phyloP scores from a whole-genome alignment of 2,797 vertebrate genomes.

The Acanthis flammea region DNA sequence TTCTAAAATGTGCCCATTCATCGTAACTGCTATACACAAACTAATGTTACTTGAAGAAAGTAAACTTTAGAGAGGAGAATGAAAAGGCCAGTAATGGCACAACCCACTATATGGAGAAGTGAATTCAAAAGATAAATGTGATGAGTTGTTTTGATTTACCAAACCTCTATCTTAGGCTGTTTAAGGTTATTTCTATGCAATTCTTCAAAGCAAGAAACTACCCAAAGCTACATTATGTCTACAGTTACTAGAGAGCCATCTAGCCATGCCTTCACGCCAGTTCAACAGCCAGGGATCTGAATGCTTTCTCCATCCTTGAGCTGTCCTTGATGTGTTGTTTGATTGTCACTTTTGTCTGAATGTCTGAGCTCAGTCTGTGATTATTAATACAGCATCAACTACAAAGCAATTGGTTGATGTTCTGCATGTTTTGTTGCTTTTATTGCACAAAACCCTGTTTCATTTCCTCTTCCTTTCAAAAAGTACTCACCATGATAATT shows the following conservation, averaged over 20 bases:
- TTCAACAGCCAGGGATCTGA: slow-evolving; percentile 50
- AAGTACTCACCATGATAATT: slow-evolving; percentile 53
- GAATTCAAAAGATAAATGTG: slow-evolving; percentile 59
- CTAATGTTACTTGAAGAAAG: slow-evolving; percentile 66
- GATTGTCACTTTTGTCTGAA: slow-evolving; percentile 68
- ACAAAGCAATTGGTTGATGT: slow-evolving; percentile 33
- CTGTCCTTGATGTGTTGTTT: slow-evolving; percentile 16
- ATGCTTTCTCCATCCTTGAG: slow-evolving; percentile 9
- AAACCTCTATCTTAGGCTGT: slow-evolving; percentile 70
- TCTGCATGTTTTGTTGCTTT: slow-evolving; percentile 50
- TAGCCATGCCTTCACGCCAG: slow-evolving; percentile 67
- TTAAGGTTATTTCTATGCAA: slow-evolving; percentile 70
- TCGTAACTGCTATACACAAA: slow-evolving; percentile 71
- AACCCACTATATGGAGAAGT: slow-evolving; percentile 52
- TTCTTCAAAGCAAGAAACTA: slow-evolving; percentile 81
- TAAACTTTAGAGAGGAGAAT: slow-evolving; percentile 66
- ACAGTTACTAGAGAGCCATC: slow-evolving; percentile 65
- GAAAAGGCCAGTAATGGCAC: slow-evolving; percentile 54
- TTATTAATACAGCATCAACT: slow-evolving; percentile 34
- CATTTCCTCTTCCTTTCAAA: slow-evolving; percentile 71
- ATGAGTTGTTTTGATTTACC: slow-evolving; percentile 66
- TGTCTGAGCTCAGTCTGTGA: slow-evolving; percentile 48
- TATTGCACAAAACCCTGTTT: slow-evolving; percentile 71
- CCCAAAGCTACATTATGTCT: slow-evolving; percentile 74
- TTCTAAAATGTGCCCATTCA: slow-evolving; percentile 79